Evolutionary conservation across 2,797 vertebrate species (phyloP).

Genomic region (Molossus molossus): DNA sequence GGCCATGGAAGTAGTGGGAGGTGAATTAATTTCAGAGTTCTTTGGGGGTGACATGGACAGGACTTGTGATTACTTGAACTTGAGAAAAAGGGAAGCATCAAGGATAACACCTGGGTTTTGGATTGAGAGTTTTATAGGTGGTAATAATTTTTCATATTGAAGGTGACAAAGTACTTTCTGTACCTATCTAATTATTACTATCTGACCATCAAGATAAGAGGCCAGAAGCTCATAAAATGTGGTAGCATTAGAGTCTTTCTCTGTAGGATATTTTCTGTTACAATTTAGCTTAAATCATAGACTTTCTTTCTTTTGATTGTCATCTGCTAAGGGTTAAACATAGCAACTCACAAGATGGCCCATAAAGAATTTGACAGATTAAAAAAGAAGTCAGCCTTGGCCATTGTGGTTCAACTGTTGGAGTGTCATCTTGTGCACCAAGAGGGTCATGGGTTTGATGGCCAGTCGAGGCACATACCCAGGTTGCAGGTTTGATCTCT

Average conservation of each 20-base stretch:
- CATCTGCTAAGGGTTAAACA: slow-evolving; percentile 34
- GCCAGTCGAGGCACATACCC: no score
- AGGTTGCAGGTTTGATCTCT: no score
- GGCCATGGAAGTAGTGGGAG: neutral
- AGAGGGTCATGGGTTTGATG: no score
- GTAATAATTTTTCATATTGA: slow-evolving; percentile 67
- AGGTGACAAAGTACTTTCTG: slow-evolving; percentile 18
- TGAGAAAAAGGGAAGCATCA: neutral
- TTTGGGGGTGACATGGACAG: neutral
- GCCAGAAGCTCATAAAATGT: slow-evolving; percentile 18
- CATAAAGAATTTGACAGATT: neutral
- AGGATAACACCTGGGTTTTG: neutral
- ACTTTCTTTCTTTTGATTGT: slow-evolving; percentile 42
- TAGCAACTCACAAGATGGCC: neutral
- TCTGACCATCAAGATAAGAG: slow-evolving; percentile 18
- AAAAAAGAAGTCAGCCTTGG: slow-evolving; percentile 31
- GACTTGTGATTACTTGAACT: neutral
- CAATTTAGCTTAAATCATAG: slow-evolving; percentile 25
- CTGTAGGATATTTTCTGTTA: neutral
- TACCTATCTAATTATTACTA: slow-evolving; percentile 24
- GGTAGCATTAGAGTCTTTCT: slow-evolving; percentile 2
- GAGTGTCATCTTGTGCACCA: no score
- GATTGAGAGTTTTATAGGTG: neutral
- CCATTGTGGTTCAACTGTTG: no score
- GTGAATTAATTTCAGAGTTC: neutral